Evolutionary conservation across 92 coral and sea anemone genomes (phyloP), one percentile per base, ranked within the genome.

Genomic region (Umimayanthus kanabou): DNA sequence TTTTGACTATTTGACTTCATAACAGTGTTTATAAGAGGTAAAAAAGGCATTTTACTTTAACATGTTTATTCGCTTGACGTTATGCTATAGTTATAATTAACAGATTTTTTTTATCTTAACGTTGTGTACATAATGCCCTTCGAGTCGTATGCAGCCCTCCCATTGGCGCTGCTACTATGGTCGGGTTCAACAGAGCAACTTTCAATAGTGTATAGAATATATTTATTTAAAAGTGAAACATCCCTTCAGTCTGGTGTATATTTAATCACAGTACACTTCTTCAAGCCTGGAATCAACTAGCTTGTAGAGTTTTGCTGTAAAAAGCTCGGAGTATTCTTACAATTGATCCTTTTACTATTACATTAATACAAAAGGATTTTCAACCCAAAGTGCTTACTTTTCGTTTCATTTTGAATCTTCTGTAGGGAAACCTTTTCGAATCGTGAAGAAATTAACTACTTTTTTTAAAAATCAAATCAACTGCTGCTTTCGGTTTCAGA

Each of bases 121-220:
- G 33, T 83, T 83, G 5, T 83, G 87, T 83, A 83, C 58, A 83
- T 83, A 29, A 37, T 29, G 40, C 37, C 61, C 77, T 64, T n/a
- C 47, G 7, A 65, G 16, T 61, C 20, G 37, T 39, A 23, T 65
- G 49, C 64, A 45, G 75, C 75, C 58, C 72, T 66, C 15, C 66
- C 18, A 26, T 33, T 81, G 33, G 61, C 39, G 30, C n/a, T 42
- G 64, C 61, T 42, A 69, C 64, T 16, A 43, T n/a, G 76, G 77
- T 83, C 45, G 26, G 77, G 78, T 73, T 67, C 76, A 25, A 50
- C 18, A 67, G 77, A 45, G 65, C 45, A 83, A 20, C 30, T 40
- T 70, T 37, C 58, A 25, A 83, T 83, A 83, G 42, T 83, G 87
- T 83, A 83, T 83, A 83, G 87, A 83, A 83, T 83, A 45, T 83